Evolutionary conservation across 64 coral and sea anemone genomes (phyloP).

Genomic region (Actinia tenebrosa): DNA sequence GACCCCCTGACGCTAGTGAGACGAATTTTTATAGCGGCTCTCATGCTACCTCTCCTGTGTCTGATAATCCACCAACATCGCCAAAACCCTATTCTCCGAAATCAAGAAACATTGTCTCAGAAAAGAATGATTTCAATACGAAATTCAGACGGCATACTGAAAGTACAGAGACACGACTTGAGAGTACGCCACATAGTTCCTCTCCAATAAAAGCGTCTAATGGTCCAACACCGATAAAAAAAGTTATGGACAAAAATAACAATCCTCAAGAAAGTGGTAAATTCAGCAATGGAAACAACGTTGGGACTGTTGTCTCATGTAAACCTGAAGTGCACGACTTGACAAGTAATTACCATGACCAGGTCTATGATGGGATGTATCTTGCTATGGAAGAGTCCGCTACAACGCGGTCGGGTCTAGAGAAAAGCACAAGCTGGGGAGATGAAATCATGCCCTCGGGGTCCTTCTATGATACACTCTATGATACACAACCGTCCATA

Average conservation of each 20-base stretch:
- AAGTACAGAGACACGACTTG: not conserved
- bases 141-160: not conserved
- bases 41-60: not conserved
- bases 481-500: not conserved
- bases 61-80: not conserved
- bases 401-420: not conserved
- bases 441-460: not conserved
- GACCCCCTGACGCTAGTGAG: not conserved
- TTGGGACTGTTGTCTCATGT: not conserved
- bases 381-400: not conserved
- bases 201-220: not conserved
- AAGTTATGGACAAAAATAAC: not conserved
- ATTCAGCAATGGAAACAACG: not conserved
- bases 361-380: conserved; percentile 1
- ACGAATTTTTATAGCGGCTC: not conserved
- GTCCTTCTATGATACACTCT: not conserved
- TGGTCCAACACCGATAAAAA: not conserved
- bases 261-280: not conserved
- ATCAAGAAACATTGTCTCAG: not conserved
- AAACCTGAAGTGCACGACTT: not conserved
- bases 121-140: not conserved
- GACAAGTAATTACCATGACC: not conserved
- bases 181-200: not conserved
- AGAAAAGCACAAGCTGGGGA: conserved; percentile 3
- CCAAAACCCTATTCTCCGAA: not conserved